Base-by-base conservation (phyloP, 2,113 vertebrate genomes). In the Sterna hirundo region DNA sequence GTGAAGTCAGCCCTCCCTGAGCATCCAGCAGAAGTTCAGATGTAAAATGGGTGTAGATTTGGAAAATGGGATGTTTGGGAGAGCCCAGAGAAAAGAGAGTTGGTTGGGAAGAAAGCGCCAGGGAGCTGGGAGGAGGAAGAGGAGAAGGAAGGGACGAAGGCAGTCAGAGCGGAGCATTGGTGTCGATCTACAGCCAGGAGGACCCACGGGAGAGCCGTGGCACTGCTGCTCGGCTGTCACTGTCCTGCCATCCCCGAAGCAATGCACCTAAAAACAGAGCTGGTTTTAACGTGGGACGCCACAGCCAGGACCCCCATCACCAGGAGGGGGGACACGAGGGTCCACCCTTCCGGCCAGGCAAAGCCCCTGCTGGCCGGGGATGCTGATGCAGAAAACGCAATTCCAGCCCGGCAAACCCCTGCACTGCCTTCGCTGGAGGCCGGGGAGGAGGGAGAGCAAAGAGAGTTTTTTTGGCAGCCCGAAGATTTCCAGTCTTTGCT, bases 291-390 rank as follows among this genome's bases (percentile, higher is more conserved):
- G 1, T 2, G 81, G 29, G 27, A 54, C 32, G 2, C 22, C 5
- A 18, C n/a, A 26, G 20, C 11, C 4, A 32, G 6, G 3, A 30
- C 0, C 29, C 54, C 34, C 2, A 0, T 16, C 74, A 17, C 32
- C 16, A 10, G 36, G 32, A 55, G 8, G 1, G 20, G 22, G 23
- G 18, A 36, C 0, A 1, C 9, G 23, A 34, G 23, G 15, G 5
- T 16, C 12, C 34, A 20, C 4, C 5, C 3, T 1, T 38, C 42
- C 38, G 36, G 34, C 29, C 40, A 19, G 22, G 16, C 76, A 58
- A 6, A 42, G n/a, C 66, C 34, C 34, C 54, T 26, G 18, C 49
- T 5, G 65, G 27, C 55, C 70, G 46, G 70, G 70, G 61, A 13
- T 40, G 15, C 3, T 46, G 54, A 26, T 55, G 68, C 55, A 57